Percentiles rank a stretch among this genome's conserved stretches.
phyloP scores from a whole-genome alignment of 2,113 vertebrate genomes.

The Lanius collurio region DNA sequence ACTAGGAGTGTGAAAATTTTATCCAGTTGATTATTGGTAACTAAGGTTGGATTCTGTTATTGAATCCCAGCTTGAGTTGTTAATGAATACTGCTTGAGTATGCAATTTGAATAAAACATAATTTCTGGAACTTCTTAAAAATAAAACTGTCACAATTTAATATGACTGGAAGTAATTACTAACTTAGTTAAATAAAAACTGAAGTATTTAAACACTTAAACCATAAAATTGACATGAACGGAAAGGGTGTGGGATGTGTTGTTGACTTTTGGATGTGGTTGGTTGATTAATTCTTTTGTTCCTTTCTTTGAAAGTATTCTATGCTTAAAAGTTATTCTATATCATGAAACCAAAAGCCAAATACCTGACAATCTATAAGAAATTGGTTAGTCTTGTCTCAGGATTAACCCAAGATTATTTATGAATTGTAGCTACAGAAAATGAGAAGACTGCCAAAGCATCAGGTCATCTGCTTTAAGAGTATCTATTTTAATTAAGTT shows the following conservation, averaged over 20 bases:
- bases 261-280: background rate
- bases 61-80: background rate
- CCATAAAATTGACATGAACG: background rate
- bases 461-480: background rate
- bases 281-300: background rate
- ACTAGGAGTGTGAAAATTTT: background rate
- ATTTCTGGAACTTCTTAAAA: background rate
- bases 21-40: background rate
- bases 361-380: background rate
- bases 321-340: background rate
- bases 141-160: background rate
- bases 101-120: background rate
- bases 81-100: background rate
- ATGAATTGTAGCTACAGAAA: background rate
- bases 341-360: background rate
- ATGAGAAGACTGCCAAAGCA: background rate
- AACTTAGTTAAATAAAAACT: background rate
- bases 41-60: background rate
- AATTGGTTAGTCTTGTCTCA: background rate
- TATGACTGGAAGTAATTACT: background rate
- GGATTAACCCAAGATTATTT: background rate
- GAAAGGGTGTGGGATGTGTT: background rate
- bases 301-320: background rate
- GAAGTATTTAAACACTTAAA: background rate
- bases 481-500: background rate